Conservation (phyloP, 2,888 invertebrate genomes). For the Unio delphinus region DNA sequence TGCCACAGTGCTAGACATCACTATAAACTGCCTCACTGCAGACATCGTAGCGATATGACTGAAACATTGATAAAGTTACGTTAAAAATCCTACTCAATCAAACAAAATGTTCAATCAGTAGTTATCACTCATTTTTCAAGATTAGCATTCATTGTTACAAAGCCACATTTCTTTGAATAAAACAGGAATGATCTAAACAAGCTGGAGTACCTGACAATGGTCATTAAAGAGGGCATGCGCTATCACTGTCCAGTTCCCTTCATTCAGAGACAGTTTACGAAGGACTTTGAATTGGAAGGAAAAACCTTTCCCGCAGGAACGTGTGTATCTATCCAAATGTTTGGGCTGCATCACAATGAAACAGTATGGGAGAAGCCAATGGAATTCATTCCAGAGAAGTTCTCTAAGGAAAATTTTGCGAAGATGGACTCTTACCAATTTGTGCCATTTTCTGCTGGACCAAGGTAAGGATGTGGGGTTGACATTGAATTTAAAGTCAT, state of each 20-base stretch:
- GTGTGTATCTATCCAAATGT: conserved; percentile 41
- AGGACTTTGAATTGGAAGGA: conserved; percentile 53
- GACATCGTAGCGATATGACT: too few species aligned
- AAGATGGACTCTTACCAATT: conserved; percentile 32
- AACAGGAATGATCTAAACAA: conserved; percentile 57
- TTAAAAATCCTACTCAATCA: too few species aligned
- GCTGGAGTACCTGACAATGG: conserved; percentile 60
- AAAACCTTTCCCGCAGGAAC: conserved; percentile 45
- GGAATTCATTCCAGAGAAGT: conserved; percentile 33
- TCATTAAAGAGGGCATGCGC: conserved; percentile 63
- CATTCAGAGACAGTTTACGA: conserved; percentile 50
- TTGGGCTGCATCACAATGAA: conserved; percentile 46
- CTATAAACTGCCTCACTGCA: too few species aligned
- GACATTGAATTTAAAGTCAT: too few species aligned
- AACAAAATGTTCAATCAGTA: neutral
- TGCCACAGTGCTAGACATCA: too few species aligned
- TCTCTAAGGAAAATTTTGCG: conserved; percentile 22
- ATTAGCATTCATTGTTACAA: neutral
- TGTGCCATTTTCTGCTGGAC: conserved; percentile 40
- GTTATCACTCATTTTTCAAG: neutral
- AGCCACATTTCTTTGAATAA: neutral
- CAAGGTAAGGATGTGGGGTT: conserved; percentile 13
- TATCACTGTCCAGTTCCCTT: conserved; percentile 56
- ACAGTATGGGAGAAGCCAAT: conserved; percentile 30
- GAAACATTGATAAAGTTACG: too few species aligned